These are phyloP conservation scores for Meloidogyne hapla DNA, from an alignment of 1,140 invertebrate genomes.

Conservation along the genomic window DNA sequence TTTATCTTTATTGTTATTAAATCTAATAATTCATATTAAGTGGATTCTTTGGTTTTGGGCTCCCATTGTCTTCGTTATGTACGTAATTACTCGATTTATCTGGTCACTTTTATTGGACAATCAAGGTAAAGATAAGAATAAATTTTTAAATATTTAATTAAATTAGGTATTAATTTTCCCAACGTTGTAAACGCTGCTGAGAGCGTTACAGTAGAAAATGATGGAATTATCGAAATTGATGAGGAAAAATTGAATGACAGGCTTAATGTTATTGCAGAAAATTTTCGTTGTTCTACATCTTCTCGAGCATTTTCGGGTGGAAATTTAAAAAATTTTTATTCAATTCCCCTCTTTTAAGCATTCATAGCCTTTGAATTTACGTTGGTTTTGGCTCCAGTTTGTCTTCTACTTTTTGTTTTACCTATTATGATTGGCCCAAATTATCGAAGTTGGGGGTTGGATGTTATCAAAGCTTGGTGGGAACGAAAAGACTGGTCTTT, in stretches of 20 bases:
- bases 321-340: neutral
- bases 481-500: slow-evolving; percentile 40
- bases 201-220: slow-evolving; percentile 33
- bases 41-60: slow-evolving; percentile 42
- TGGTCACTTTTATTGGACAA: slow-evolving; percentile 41
- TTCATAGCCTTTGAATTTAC: slow-evolving; percentile 36
- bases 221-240: slow-evolving; percentile 37
- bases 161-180: slow-evolving; percentile 38
- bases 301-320: slow-evolving; percentile 34
- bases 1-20: neutral
- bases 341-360: neutral
- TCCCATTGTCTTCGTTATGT: slow-evolving; percentile 40
- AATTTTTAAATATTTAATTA: slow-evolving; percentile 6
- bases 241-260: slow-evolving; percentile 28
- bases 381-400: slow-evolving; percentile 33
- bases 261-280: slow-evolving; percentile 31
- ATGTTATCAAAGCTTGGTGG: slow-evolving; percentile 36
- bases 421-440: slow-evolving; percentile 35
- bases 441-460: slow-evolving; percentile 38
- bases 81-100: slow-evolving; percentile 36
- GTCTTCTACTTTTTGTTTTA: slow-evolving; percentile 33
- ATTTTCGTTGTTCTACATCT: slow-evolving; percentile 35
- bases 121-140: slow-evolving; percentile 15
- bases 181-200: slow-evolving; percentile 34
- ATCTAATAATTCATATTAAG: slow-evolving; percentile 22